Percentiles rank a stretch among this genome's conserved stretches.
Conservation (phyloP, 92 coral and sea anemone genomes). For the Palythoa heliodiscus region DNA sequence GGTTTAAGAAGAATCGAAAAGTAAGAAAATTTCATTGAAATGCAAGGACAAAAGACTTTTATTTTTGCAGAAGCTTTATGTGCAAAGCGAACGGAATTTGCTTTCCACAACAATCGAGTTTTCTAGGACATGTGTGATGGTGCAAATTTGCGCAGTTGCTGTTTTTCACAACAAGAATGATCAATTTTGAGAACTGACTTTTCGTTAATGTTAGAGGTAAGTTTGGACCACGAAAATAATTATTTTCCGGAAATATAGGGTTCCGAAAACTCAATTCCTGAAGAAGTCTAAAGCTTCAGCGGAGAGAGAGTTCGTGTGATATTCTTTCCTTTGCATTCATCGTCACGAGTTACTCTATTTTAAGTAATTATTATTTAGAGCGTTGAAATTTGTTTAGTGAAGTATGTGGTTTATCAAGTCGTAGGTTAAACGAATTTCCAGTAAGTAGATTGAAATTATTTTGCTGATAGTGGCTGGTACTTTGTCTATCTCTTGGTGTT, state of each 20-base stretch:
- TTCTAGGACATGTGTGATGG: slow-evolving; percentile 11
- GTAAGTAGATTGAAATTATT: too few relatives aligned
- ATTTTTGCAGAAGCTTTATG: not conserved
- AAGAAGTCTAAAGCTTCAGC: not conserved
- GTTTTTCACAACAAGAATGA: not conserved
- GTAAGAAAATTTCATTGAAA: not conserved
- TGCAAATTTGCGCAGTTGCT: slow-evolving; percentile 1
- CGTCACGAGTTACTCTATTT: not conserved
- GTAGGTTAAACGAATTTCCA: not conserved
- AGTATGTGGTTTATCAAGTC: not conserved
- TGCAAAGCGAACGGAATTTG: slow-evolving; percentile 14
- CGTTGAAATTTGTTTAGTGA: not conserved
- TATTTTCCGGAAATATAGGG: not conserved
- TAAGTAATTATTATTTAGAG: not conserved
- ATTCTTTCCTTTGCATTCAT: not conserved
- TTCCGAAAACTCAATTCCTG: not conserved
- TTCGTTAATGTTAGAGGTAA: not conserved
- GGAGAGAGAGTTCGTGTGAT: not conserved
- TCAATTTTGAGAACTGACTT: not conserved
- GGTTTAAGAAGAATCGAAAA: not conserved
- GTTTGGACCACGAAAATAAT: not conserved
- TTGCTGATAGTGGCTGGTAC: too few relatives aligned
- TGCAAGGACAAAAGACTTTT: not conserved
- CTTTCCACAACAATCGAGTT: slow-evolving; percentile 6
- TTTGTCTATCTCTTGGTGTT: too few relatives aligned